Conservation (phyloP, 2,888 invertebrate species). For the Neuroscelio doddi region DNA sequence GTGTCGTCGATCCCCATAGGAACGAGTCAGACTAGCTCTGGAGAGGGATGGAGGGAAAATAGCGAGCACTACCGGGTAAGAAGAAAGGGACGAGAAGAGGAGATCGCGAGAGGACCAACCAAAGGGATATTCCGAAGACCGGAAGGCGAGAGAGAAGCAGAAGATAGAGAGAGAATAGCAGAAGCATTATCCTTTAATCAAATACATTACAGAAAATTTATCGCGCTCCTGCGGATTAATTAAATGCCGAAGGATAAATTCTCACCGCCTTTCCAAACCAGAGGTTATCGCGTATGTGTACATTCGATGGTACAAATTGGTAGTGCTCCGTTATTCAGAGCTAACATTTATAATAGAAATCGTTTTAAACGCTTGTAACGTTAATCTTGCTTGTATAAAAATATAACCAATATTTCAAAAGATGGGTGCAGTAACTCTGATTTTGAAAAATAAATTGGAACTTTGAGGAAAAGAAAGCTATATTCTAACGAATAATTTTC, state of each 20-base stretch:
- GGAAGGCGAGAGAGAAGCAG: slow-evolving; percentile 22
- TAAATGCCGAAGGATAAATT: slow-evolving; percentile 72
- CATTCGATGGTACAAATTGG: slow-evolving; percentile 43
- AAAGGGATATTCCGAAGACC: slow-evolving; percentile 29
- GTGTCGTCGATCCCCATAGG: slow-evolving; percentile 54
- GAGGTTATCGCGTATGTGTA: slow-evolving; percentile 42
- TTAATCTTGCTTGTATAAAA: neutral
- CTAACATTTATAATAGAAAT: slow-evolving; percentile 39
- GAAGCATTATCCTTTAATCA: slow-evolving; percentile 72
- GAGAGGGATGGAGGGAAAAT: slow-evolving; percentile 33
- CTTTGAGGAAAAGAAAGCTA: no score
- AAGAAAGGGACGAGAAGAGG: slow-evolving; percentile 22
- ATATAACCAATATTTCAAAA: no score
- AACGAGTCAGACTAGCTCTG: slow-evolving; percentile 44
- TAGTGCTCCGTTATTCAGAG: slow-evolving; percentile 27
- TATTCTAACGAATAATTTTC: no score
- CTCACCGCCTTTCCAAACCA: slow-evolving; percentile 60
- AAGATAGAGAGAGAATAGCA: slow-evolving; percentile 57
- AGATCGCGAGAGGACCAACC: slow-evolving; percentile 18
- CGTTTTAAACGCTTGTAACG: slow-evolving; percentile 26
- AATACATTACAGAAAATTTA: slow-evolving; percentile 72
- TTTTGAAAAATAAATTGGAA: no score
- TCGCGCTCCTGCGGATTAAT: slow-evolving; percentile 70
- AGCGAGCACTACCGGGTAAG: slow-evolving; percentile 17
- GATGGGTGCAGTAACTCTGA: no score